These are phyloP conservation scores for Timema cristinae DNA, from an alignment of 2,888 invertebrate genomes.

Conservation along the genomic window DNA sequence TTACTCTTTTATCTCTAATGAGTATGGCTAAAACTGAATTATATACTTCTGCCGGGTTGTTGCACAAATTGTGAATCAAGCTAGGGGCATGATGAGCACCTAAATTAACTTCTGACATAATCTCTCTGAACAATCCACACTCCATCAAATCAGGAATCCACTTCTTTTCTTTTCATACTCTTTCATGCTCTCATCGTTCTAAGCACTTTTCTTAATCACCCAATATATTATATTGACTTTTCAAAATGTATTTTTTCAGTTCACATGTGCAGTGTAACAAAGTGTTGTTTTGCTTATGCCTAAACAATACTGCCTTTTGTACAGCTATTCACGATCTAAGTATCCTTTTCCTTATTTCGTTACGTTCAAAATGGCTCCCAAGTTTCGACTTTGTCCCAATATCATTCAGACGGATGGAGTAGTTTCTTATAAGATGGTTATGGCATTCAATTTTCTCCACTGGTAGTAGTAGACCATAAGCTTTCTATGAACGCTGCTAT, in stretches of 20 bases:
- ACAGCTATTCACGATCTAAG: neutral
- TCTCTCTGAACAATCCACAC: neutral
- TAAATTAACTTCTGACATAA: constrained; percentile 3
- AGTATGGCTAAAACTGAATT: too few relatives aligned
- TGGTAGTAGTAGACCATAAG: constrained; percentile 6
- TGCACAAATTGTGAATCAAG: too few relatives aligned
- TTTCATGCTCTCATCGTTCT: neutral
- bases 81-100: too few relatives aligned
- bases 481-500: too few relatives aligned
- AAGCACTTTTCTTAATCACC: neutral
- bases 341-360: neutral
- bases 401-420: neutral
- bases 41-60: too few relatives aligned
- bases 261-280: too few relatives aligned
- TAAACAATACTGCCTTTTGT: neutral
- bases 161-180: neutral
- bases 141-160: neutral
- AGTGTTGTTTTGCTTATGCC: constrained; percentile 9
- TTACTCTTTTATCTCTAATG: neutral
- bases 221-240: neutral
- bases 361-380: neutral
- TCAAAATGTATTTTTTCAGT: too few relatives aligned
- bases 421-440: constrained; percentile 23
- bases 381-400: neutral
- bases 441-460: constrained; percentile 21